phyloP scores from a whole-genome alignment of 1,140 invertebrate genomes.

The Phthorimaea operculella region DNA sequence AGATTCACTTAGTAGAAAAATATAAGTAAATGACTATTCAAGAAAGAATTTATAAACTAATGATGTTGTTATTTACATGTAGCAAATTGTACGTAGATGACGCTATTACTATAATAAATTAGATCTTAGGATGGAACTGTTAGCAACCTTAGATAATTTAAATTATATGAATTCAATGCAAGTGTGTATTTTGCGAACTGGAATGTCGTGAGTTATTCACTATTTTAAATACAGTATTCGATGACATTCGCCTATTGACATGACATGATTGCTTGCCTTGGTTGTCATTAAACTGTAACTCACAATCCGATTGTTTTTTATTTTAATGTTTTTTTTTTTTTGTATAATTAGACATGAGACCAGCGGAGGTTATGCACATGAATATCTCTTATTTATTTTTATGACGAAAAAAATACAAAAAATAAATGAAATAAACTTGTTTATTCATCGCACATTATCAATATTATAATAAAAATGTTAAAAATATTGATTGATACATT shows the following conservation, averaged over 20 bases:
- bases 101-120: background rate
- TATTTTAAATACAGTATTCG: background rate
- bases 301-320: background rate
- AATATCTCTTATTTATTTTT: background rate
- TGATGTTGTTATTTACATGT: background rate
- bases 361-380: background rate
- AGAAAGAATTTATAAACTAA: too few species aligned
- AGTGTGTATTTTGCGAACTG: too few species aligned
- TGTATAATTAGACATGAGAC: background rate
- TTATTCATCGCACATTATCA: constrained; percentile 2
- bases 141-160: too few species aligned
- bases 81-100: background rate
- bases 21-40: too few species aligned
- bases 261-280: constrained; percentile 20
- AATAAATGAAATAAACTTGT: background rate
- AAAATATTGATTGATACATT: background rate
- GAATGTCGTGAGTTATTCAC: background rate
- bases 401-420: background rate
- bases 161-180: too few species aligned
- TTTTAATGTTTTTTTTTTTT: background rate
- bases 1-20: too few species aligned
- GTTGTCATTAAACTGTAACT: constrained; percentile 1
- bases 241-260: constrained; percentile 14
- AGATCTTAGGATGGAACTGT: background rate
- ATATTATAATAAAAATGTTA: background rate